phyloP scores from a whole-genome alignment of 2,888 invertebrate species.

The Hirudinaria manillensis region DNA sequence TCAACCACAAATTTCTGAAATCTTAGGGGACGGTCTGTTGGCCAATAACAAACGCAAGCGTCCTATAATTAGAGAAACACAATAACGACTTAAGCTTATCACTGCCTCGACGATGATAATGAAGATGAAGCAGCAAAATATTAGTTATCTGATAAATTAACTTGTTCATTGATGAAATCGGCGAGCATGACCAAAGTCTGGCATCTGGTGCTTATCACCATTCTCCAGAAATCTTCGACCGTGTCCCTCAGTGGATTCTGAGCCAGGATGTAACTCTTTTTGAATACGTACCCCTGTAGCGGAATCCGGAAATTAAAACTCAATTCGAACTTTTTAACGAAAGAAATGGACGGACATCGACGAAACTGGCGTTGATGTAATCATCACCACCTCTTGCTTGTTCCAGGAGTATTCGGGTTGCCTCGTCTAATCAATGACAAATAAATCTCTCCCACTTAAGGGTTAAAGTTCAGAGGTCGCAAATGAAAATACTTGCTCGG shows the following conservation, averaged over 20 bases:
- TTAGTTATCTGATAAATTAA: background rate
- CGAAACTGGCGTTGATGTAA: constrained; percentile 23
- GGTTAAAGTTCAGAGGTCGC: constrained; percentile 2
- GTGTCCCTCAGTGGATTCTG: constrained; percentile 20
- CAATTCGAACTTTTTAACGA: background rate
- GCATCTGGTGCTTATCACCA: constrained; percentile 17
- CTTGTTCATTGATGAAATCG: constrained; percentile 24
- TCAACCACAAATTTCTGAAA: constrained; percentile 27
- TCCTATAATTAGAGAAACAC: constrained; percentile 5
- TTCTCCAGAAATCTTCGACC: constrained; percentile 28
- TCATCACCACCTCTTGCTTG: constrained; percentile 9
- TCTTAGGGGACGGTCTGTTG: constrained; percentile 14
- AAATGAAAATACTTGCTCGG: background rate
- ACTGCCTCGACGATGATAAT: background rate
- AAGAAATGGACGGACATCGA: constrained; percentile 13
- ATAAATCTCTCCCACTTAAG: background rate
- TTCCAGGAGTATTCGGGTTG: constrained; percentile 9
- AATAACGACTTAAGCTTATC: background rate
- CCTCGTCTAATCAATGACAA: constrained; percentile 1
- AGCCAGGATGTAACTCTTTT: constrained; percentile 26
- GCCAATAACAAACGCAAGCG: constrained; percentile 19
- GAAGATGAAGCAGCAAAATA: background rate
- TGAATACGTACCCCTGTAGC: constrained; percentile 17
- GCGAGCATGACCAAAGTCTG: constrained; percentile 26
- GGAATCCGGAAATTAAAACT: background rate